Evolutionary conservation across 2,797 vertebrate species (phyloP), one percentile per base, ranked within the genome.

Genomic region (Heterohyrax brucei): DNA sequence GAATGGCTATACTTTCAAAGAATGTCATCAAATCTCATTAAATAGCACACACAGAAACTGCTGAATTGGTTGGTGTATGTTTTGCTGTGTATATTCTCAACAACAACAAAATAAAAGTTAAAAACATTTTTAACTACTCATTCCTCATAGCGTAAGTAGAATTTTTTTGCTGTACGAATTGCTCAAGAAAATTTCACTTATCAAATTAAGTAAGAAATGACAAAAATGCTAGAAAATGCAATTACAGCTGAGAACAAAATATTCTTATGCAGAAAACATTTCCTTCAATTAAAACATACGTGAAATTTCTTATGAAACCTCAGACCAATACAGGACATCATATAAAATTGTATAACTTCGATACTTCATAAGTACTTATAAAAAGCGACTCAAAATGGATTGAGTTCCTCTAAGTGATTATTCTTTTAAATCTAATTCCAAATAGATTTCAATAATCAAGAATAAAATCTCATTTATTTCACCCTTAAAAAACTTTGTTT

Each of bases 361-460:
- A 50, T 39, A 82, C 76, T 94, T 93, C 46, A 94, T 78, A 75
- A 93, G 76, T 46, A 93, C 24, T 21, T 61, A 86, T 86, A 89
- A 93, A 84, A 62, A 48, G 44, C 30, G 82, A 59, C 9, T 70
- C 13, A 62, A 33, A 80, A 50, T n/a, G 21, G 50, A 92, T 1
- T 84, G 8, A 66, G 7, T 30, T 59, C 26, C 6, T 76, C 22
- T 94, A 10, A 91, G 9, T n/a, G 33, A 82, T 68, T 91, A 85
- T 53, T 76, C 6, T 85, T 93, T 84, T 79, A 12, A 94, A 85
- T 68, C 85, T 87, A 90, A 96, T 44, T n/a, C 84, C 10, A 70
- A 73, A 78, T 1, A 79, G 26, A 77, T 77, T 77, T 77, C 14
- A 75, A 48, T 39, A 50, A 92, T 62, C 39, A 62, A 28, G 5